Conservation (phyloP, 2,797 vertebrate species). For the Ctenopoma multispine region DNA sequence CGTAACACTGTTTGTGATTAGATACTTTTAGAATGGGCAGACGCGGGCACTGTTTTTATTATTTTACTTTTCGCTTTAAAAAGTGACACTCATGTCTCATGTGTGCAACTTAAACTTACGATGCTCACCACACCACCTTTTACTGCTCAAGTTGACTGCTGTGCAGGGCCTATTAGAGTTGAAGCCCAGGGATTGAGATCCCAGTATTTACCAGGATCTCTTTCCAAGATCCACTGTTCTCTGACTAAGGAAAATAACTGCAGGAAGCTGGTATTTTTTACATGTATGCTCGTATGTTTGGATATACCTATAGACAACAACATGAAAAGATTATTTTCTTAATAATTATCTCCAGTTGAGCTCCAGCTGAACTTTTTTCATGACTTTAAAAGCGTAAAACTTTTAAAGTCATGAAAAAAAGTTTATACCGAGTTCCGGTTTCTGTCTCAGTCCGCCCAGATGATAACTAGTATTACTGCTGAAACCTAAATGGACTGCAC, state of each 20-base stretch:
- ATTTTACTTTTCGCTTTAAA: neutral
- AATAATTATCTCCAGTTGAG: neutral
- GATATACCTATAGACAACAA: conserved; percentile 6
- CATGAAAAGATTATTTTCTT: neutral
- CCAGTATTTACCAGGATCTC: conserved; percentile 26
- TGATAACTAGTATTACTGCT: conserved; percentile 19
- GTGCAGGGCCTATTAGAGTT: conserved; percentile 26
- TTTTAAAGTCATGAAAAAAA: conserved; percentile 13
- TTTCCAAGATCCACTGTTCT: conserved; percentile 21
- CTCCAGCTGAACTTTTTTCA: too few species aligned
- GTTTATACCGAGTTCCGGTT: conserved; percentile 4
- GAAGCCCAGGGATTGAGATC: conserved; percentile 25
- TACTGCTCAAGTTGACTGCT: conserved; percentile 23
- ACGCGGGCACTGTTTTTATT: neutral
- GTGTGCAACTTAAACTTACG: conserved; percentile 14
- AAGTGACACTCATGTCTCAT: neutral
- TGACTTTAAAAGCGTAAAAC: conserved; percentile 3
- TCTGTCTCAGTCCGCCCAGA: conserved; percentile 11
- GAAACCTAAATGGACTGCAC: conserved; percentile 15
- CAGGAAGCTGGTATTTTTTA: conserved; percentile 23
- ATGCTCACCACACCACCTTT: conserved; percentile 17
- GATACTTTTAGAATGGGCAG: neutral
- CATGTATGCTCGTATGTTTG: neutral
- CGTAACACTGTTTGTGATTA: conserved; percentile 9
- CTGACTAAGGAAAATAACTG: conserved; percentile 8